Conservation (phyloP, 2,888 invertebrate species). For the Eledona agricola region DNA sequence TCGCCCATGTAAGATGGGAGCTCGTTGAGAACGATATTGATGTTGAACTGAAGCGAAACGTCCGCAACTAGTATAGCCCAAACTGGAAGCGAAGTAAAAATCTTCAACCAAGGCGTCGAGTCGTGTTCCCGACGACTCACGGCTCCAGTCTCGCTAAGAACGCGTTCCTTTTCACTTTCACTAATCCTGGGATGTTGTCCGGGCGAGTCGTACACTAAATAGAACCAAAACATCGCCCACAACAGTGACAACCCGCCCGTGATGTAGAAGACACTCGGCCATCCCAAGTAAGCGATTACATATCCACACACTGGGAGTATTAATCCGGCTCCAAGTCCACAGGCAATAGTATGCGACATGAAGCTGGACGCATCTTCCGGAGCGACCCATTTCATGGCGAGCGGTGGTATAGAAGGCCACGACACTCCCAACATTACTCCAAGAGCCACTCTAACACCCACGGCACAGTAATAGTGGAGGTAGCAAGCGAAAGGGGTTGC, state of each 20-base stretch:
- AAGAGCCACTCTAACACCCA: constrained; percentile 2
- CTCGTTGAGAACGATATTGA: constrained; percentile 8
- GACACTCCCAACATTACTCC: constrained; percentile 15
- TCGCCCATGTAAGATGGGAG: constrained; percentile 13
- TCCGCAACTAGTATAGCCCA: constrained; percentile 85
- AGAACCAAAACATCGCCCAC: constrained; percentile 84
- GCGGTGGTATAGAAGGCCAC: constrained; percentile 19
- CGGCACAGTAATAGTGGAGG: constrained; percentile 5
- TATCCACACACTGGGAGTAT: constrained; percentile 22
- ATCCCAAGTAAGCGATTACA: constrained; percentile 64
- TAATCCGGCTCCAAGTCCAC: constrained; percentile 14
- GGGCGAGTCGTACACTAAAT: constrained; percentile 79
- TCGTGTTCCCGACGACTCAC: neutral
- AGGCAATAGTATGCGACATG: constrained; percentile 20
- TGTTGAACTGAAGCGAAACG: constrained; percentile 55
- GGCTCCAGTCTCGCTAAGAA: constrained; percentile 70
- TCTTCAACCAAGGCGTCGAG: constrained; percentile 74
- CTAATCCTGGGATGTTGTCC: constrained; percentile 81
- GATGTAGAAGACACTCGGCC: constrained; percentile 88
- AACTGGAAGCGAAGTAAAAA: constrained; percentile 75
- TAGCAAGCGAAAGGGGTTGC: constrained; percentile 6
- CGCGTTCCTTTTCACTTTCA: constrained; percentile 69
- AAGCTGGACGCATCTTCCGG: constrained; percentile 22
- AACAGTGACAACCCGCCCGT: constrained; percentile 76
- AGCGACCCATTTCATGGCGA: constrained; percentile 26